Percentiles rank a stretch among this genome's conserved stretches.
Conservation (phyloP, 1,140 invertebrate genomes). For the Drosophila saltans region DNA sequence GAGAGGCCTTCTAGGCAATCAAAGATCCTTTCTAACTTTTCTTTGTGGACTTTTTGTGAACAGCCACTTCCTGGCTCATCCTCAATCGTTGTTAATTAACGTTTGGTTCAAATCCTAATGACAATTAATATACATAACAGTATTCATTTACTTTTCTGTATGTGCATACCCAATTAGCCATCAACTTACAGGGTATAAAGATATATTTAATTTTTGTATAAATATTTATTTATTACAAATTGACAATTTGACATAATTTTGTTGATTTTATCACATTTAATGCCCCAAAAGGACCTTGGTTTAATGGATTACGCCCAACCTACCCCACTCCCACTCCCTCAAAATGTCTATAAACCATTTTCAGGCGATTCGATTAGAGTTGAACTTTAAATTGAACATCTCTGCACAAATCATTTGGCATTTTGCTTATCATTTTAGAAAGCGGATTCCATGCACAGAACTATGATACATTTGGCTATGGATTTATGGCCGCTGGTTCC, state of each 20-base stretch:
- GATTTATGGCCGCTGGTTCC: conserved; percentile 37
- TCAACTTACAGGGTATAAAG: neutral
- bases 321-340: neutral
- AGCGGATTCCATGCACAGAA: neutral
- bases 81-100: too few species aligned
- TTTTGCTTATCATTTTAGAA: conserved; percentile 42
- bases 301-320: neutral
- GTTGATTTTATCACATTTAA: neutral
- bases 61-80: too few species aligned
- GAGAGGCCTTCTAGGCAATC: too few species aligned
- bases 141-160: too few species aligned
- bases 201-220: neutral
- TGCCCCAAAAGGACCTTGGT: neutral
- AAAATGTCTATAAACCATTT: conserved; percentile 13
- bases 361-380: conserved; percentile 22
- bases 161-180: neutral
- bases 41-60: too few species aligned
- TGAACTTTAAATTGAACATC: conserved; percentile 18
- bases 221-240: conserved; percentile 11
- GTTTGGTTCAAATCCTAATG: too few species aligned
- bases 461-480: conserved; percentile 40
- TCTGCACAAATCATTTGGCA: conserved; percentile 41
- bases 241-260: conserved; percentile 6
- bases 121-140: too few species aligned
- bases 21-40: too few species aligned